Evolutionary conservation across 2,113 vertebrate genomes (phyloP).

Genomic region (Tympanuchus pallidicinctus): DNA sequence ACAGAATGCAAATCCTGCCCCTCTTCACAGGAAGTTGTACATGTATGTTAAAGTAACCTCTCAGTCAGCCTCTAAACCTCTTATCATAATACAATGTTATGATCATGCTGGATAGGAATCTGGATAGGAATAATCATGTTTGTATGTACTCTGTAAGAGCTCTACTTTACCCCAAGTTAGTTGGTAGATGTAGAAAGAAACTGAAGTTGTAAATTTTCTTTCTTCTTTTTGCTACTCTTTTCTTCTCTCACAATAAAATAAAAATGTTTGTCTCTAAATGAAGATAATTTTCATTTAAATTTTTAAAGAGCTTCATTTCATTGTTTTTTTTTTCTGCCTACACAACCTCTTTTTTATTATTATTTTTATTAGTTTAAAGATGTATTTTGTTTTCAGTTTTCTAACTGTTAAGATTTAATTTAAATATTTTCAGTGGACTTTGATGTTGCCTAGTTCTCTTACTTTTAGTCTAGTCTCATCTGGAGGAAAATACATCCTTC

Average conservation of each 20-base stretch:
- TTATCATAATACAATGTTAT: background rate
- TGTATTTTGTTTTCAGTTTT: background rate
- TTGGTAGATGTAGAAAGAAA: background rate
- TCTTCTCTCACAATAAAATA: background rate
- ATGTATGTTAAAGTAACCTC: background rate
- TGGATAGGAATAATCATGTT: background rate
- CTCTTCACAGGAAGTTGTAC: background rate
- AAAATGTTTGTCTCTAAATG: too few species aligned
- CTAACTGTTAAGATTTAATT: background rate
- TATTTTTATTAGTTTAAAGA: background rate
- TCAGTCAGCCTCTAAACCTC: background rate
- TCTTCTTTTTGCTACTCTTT: background rate
- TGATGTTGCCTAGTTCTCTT: background rate
- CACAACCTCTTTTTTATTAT: background rate
- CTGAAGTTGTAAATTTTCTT: background rate
- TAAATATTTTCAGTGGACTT: background rate
- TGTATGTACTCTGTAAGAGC: background rate
- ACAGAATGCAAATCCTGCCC: background rate
- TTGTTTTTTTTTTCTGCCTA: background rate
- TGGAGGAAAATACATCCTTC: background rate
- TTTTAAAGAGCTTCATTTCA: background rate
- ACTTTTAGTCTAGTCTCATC: background rate
- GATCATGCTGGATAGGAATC: background rate
- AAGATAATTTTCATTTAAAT: background rate
- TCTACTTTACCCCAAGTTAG: background rate